phyloP scores from a whole-genome alignment of 2,888 invertebrate species.

The Anarsia innoxiella region DNA sequence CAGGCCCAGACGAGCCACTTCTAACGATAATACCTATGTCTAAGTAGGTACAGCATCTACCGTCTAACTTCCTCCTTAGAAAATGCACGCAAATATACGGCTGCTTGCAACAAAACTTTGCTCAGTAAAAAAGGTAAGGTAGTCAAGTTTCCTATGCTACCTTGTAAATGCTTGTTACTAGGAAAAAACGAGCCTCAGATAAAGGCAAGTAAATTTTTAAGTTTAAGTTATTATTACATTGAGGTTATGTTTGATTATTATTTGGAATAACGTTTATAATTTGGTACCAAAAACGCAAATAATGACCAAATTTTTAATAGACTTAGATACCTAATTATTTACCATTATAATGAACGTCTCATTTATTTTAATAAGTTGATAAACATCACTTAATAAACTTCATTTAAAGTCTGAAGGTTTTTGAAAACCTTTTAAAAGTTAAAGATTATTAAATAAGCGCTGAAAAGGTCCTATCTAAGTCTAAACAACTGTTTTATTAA shows the following conservation, averaged over 20 bases:
- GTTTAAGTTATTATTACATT: too few relatives aligned
- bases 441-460: slow-evolving; percentile 7
- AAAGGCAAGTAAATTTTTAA: too few relatives aligned
- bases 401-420: not conserved
- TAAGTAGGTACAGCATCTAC: not conserved
- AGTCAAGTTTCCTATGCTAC: slow-evolving; percentile 3
- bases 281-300: too few relatives aligned
- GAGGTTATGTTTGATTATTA: too few relatives aligned
- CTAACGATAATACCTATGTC: not conserved
- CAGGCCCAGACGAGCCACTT: slow-evolving; percentile 9
- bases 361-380: not conserved
- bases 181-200: too few relatives aligned
- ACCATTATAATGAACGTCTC: not conserved
- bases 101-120: slow-evolving; percentile 6
- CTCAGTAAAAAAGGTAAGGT: not conserved
- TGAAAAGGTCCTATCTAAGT: slow-evolving; percentile 5
- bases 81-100: slow-evolving; percentile 10
- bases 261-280: too few relatives aligned
- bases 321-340: too few relatives aligned
- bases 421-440: not conserved
- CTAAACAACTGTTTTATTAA: slow-evolving; percentile 11
- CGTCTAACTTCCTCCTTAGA: slow-evolving; percentile 8
- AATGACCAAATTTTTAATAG: too few relatives aligned
- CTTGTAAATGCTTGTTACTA: too few relatives aligned
- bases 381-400: not conserved